A percentile compares a stretch with the other conserved stretches of the same genome.
Conservation (phyloP, 2,113 vertebrate species). For the Octodon degus region DNA sequence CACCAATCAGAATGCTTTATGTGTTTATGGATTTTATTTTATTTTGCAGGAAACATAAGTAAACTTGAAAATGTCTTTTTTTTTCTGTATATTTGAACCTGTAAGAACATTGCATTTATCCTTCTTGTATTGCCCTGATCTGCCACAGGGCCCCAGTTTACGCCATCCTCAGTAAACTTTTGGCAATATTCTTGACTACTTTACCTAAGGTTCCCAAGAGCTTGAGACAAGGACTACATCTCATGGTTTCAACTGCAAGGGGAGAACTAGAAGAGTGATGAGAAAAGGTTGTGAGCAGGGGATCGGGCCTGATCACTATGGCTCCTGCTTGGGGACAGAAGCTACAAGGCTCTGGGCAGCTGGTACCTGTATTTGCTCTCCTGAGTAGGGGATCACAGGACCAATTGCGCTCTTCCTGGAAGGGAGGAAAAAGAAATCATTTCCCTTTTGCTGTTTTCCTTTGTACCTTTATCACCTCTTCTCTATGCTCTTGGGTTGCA, state of each 20-base stretch:
- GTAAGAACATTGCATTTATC: neutral
- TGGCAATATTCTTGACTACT: neutral
- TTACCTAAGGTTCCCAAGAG: neutral
- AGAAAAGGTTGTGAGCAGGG: neutral
- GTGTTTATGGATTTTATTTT: neutral
- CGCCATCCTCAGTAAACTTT: neutral
- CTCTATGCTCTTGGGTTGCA: neutral
- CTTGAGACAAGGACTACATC: neutral
- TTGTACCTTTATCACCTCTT: neutral
- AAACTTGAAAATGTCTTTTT: conserved; percentile 34
- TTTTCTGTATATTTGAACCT: neutral
- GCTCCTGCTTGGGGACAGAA: neutral
- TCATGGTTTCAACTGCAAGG: neutral
- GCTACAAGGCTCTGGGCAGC: neutral
- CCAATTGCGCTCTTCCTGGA: neutral
- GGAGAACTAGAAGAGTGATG: neutral
- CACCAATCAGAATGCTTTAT: neutral
- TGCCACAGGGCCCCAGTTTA: neutral
- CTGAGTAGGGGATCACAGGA: neutral
- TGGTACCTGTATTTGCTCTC: neutral
- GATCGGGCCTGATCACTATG: neutral
- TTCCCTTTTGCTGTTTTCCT: neutral
- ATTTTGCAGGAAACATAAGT: neutral
- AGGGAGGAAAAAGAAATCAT: neutral
- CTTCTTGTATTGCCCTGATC: neutral